phyloP scores from a whole-genome alignment of 2,113 vertebrate species.

The Calyptomena viridis region DNA sequence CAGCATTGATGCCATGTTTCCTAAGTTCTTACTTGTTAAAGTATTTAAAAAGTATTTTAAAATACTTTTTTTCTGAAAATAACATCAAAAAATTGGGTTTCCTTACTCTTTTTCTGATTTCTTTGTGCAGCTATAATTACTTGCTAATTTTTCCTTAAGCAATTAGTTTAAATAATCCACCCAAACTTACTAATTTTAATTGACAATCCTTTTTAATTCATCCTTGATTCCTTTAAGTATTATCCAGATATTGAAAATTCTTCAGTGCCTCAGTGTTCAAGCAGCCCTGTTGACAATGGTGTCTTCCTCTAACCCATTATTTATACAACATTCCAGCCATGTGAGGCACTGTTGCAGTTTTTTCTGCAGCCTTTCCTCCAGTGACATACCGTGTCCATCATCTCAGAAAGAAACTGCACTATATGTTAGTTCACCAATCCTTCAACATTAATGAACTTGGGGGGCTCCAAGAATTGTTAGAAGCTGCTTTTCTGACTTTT shows the following conservation, averaged over 20 bases:
- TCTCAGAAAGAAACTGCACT: slow-evolving; percentile 48
- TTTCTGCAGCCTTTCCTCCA: slow-evolving; percentile 50
- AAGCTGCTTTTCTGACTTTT: slow-evolving; percentile 69
- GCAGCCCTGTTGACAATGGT: slow-evolving; percentile 41
- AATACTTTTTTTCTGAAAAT: neutral
- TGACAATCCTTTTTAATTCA: neutral
- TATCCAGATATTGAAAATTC: slow-evolving; percentile 52
- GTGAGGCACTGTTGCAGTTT: slow-evolving; percentile 64
- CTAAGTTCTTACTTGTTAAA: neutral
- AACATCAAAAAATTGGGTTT: neutral
- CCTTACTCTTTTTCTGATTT: neutral
- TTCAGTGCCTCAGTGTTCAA: slow-evolving; percentile 38
- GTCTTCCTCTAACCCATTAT: slow-evolving; percentile 61
- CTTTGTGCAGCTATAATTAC: neutral
- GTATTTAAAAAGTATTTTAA: neutral
- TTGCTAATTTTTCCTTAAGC: neutral
- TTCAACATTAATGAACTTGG: slow-evolving; percentile 44
- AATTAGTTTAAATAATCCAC: neutral
- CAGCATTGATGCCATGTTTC: neutral
- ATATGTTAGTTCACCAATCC: slow-evolving; percentile 62
- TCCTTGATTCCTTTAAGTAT: slow-evolving; percentile 57
- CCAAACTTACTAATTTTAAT: neutral
- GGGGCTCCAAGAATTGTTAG: slow-evolving; percentile 37
- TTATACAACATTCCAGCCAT: slow-evolving; percentile 62
- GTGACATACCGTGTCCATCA: slow-evolving; percentile 48